A percentile compares a stretch with the other conserved stretches of the same genome.
Conservation (phyloP, 2,888 invertebrate genomes). For the Argyra leucocephala region DNA sequence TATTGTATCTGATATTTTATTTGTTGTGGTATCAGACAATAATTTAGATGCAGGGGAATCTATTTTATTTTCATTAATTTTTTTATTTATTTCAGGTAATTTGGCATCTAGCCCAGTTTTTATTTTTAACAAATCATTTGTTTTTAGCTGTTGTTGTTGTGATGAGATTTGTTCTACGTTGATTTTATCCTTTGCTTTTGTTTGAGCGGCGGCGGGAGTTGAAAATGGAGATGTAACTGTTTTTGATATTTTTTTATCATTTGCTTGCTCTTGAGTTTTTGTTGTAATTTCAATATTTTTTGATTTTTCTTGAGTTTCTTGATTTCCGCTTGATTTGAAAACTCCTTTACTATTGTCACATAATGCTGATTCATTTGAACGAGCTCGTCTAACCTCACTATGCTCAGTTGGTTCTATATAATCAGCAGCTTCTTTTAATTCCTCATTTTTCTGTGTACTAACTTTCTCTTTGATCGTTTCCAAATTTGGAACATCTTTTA, state of each 20-base stretch:
- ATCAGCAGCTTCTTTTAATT: constrained; percentile 25
- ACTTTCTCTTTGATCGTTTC: constrained; percentile 25
- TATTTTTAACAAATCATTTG: constrained; percentile 37
- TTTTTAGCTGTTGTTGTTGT: constrained; percentile 19
- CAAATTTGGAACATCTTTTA: constrained; percentile 20
- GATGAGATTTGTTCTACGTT: constrained; percentile 19
- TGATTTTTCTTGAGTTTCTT: constrained; percentile 23
- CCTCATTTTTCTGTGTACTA: constrained; percentile 23
- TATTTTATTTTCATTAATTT: constrained; percentile 20
- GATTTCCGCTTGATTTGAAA: constrained; percentile 13
- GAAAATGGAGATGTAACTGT: constrained; percentile 21
- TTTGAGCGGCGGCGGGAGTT: constrained; percentile 21
- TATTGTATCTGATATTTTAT: constrained; percentile 10
- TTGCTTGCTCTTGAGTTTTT: constrained; percentile 21
- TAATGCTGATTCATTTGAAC: constrained; percentile 25
- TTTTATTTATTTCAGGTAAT: constrained; percentile 36
- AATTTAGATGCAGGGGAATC: constrained; percentile 2
- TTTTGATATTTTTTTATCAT: constrained; percentile 18
- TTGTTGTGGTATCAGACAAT: constrained; percentile 7
- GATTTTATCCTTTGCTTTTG: constrained; percentile 22
- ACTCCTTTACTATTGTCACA: constrained; percentile 16
- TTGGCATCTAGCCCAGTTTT: constrained; percentile 40
- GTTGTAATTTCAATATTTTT: no score
- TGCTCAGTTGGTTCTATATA: constrained; percentile 18
- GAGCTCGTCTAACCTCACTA: constrained; percentile 19